Evolutionary conservation across 2,113 vertebrate genomes (phyloP), one percentile per base, ranked within the genome.

Genomic region (Tragelaphus strepsiceros): DNA sequence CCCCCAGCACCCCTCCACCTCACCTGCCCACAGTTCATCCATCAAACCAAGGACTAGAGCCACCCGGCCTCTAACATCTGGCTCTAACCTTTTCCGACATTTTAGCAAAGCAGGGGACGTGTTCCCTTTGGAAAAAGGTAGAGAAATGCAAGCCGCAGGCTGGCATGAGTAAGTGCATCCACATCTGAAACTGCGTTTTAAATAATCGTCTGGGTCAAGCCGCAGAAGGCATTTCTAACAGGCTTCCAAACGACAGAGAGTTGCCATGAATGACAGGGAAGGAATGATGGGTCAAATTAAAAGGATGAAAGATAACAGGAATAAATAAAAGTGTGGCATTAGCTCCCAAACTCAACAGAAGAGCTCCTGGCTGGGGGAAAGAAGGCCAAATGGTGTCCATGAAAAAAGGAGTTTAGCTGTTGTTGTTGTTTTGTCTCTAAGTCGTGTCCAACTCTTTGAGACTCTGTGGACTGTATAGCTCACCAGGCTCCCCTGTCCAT

Each of bases 81-180:
- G 51, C 59, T 28, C 43, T 3, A 7, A 49, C 35, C 35, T 61
- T 85, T 84, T 26, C 17, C 30, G 78, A n/a, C n/a, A 11, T 54
- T 32, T 51, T 16, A 15, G 84, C 64, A n/a, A 16, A 83, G 88
- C 46, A 3, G 5, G 3, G 26, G 59, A 1, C 0, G 0, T 39
- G 1, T 32, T 1, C 14, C 13, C 11, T 26, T 88, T 35, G 6
- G 56, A 14, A 67, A n/a, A 32, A 56, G 35, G 17, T 7, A 54
- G 32, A 21, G 30, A 7, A 26, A 87, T 19, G 39, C 30, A 5
- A 6, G 24, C 53, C 1, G 4, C 10, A 4, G 46, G 32, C 81
- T 2, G 2, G 19, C 6, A 0, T 12, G 51, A 56, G 56, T 7
- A 17, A 6, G 2, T 28, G 30, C 3, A 3, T 17, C 35, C 2